Conservation (phyloP, 2,113 vertebrate species). For the Balaenoptera acutorostrata region DNA sequence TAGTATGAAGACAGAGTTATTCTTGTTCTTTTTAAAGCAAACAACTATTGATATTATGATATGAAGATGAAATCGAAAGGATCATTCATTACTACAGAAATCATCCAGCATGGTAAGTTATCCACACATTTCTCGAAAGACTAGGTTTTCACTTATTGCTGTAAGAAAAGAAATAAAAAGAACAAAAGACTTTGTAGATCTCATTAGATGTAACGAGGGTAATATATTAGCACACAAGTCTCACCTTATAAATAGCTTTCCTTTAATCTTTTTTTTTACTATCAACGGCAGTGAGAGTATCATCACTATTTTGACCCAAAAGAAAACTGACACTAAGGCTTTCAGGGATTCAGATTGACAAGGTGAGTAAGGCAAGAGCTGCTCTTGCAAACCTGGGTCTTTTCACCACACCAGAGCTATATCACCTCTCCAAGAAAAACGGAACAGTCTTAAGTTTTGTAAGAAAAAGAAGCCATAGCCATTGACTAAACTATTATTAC, state of each 20-base stretch:
- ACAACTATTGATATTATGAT: neutral
- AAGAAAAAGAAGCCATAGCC: neutral
- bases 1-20: neutral
- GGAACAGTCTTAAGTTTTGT: neutral
- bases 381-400: neutral
- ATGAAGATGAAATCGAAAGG: neutral
- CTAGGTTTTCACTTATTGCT: neutral
- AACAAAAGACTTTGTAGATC: neutral
- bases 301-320: neutral
- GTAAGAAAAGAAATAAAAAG: rapidly evolving
- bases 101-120: neutral
- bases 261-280: neutral
- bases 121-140: slow-evolving; percentile 17
- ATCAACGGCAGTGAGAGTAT: neutral
- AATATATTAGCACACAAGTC: neutral
- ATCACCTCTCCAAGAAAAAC: neutral
- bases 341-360: neutral
- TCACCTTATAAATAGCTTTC: neutral
- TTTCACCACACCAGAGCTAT: neutral
- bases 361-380: neutral
- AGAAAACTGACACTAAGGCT: neutral
- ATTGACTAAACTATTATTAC: neutral
- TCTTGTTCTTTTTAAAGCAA: slow-evolving; percentile 3
- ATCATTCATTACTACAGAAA: neutral
- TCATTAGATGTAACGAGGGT: neutral